These are phyloP conservation scores for Tragelaphus scriptus DNA, from an alignment of 2,113 vertebrate genomes.

Conservation along the genomic window DNA sequence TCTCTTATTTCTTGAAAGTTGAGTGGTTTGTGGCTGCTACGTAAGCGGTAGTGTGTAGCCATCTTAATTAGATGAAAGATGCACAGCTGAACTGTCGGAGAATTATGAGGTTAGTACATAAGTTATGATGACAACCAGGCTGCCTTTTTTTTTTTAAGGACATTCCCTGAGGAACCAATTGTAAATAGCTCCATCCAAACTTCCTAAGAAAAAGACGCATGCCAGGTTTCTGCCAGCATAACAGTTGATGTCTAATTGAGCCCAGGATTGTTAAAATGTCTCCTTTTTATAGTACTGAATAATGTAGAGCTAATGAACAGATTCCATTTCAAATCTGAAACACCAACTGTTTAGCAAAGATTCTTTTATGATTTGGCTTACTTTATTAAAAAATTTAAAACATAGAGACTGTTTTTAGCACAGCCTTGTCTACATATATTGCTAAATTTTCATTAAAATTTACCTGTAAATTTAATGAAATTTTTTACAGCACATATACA, in stretches of 20 bases:
- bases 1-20: neutral
- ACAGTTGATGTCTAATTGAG: slow-evolving; percentile 42
- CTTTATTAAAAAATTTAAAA: neutral
- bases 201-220: neutral
- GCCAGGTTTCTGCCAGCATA: neutral
- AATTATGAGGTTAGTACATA: slow-evolving; percentile 8
- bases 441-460: neutral
- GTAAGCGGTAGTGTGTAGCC: neutral
- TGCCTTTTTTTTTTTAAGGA: slow-evolving; percentile 1
- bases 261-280: slow-evolving; percentile 23
- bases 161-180: slow-evolving; percentile 24
- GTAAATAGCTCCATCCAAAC: slow-evolving; percentile 24
- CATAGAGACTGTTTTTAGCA: neutral
- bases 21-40: neutral
- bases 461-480: slow-evolving; percentile 5
- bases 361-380: neutral
- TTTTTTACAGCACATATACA: neutral
- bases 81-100: neutral
- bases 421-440: neutral
- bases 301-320: slow-evolving; percentile 25
- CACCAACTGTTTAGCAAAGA: neutral
- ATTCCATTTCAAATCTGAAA: slow-evolving; percentile 20
- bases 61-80: neutral
- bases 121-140: neutral
- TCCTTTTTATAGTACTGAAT: slow-evolving; percentile 30